Evolutionary conservation across 2,888 invertebrate species (phyloP).

Genomic region (Leucoptera coffeella): DNA sequence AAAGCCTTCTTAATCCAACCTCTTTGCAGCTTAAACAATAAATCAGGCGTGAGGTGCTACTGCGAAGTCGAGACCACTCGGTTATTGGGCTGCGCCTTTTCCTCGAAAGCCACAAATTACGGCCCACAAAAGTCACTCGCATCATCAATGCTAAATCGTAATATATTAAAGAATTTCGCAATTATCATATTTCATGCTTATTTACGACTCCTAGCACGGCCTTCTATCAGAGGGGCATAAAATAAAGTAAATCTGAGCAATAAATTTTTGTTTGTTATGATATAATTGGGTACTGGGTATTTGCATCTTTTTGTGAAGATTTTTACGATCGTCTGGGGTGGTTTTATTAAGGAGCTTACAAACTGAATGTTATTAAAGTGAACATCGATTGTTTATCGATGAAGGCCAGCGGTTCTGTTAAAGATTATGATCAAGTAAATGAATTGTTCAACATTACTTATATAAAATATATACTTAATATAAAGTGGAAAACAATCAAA

Average conservation of each 20-base stretch:
- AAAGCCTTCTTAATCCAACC: no score
- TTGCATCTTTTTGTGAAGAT: conserved; percentile 12
- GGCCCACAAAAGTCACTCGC: conserved; percentile 43
- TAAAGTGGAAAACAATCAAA: no score
- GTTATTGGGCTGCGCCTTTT: conserved; percentile 15
- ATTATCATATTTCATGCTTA: conserved; percentile 52
- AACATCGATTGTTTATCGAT: no score
- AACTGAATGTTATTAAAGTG: no score
- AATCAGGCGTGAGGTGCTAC: no score
- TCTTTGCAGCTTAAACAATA: no score
- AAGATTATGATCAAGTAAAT: no score
- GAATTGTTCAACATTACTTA: no score
- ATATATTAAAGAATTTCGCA: conserved; percentile 53
- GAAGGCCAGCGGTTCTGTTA: no score
- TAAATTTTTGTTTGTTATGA: conserved; percentile 38
- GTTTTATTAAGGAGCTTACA: no score
- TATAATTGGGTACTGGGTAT: conserved; percentile 32
- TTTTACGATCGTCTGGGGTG: conserved; percentile 19
- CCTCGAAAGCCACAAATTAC: conserved; percentile 37
- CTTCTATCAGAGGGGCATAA: conserved; percentile 41
- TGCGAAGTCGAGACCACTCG: no score
- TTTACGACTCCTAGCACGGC: conserved; percentile 50
- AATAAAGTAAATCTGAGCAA: conserved; percentile 27
- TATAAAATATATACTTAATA: no score
- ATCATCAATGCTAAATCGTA: conserved; percentile 52